Conservation (phyloP, 2,113 vertebrate genomes). For the Forbesichthys papilliferus region DNA sequence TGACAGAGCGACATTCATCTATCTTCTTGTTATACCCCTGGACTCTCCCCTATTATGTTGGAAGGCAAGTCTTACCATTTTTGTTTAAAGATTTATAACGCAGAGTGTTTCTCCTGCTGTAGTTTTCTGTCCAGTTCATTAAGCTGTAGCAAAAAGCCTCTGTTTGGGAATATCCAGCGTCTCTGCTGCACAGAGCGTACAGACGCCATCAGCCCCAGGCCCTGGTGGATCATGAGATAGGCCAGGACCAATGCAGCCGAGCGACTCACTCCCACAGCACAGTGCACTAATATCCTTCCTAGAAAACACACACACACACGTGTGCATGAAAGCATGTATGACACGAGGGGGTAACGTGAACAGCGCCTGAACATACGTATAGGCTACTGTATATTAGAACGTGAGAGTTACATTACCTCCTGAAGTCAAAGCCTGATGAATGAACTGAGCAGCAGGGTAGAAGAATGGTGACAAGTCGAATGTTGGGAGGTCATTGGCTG, state of each 20-base stretch:
- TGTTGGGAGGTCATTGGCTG: conserved; percentile 86
- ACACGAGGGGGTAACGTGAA: no score
- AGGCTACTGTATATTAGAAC: neutral
- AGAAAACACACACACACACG: conserved; percentile 9
- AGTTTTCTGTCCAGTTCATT: conserved; percentile 52
- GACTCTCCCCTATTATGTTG: neutral
- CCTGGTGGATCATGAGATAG: conserved; percentile 80
- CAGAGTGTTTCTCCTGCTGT: conserved; percentile 20
- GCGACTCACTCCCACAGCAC: conserved; percentile 83
- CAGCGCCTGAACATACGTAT: neutral
- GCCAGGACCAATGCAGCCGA: conserved; percentile 80
- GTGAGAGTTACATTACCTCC: conserved; percentile 78
- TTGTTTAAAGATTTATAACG: neutral
- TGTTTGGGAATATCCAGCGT: conserved; percentile 81
- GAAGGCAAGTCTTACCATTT: neutral
- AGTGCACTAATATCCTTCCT: conserved; percentile 85
- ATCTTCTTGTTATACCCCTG: neutral
- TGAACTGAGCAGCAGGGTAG: conserved; percentile 85
- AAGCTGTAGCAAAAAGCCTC: conserved; percentile 82
- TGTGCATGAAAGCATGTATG: neutral
- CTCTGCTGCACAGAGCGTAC: conserved; percentile 65
- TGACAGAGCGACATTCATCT: neutral
- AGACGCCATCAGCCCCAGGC: conserved; percentile 70
- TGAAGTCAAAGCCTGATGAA: conserved; percentile 83
- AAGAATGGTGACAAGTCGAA: conserved; percentile 93